Conservation (phyloP, 2,113 vertebrate species). For the Tinamus guttatus region DNA sequence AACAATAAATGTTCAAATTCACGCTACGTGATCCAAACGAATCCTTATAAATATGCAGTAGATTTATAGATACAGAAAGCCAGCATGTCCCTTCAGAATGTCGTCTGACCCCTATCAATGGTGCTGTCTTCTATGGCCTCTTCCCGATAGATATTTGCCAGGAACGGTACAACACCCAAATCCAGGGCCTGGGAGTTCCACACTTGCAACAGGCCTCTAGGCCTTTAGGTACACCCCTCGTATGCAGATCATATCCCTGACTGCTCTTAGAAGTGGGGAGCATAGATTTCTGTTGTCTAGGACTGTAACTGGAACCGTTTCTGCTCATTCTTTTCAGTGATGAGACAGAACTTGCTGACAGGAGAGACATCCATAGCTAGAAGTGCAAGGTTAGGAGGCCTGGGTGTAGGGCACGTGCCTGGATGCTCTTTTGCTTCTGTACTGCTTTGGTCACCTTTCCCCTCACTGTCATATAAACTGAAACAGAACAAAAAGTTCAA, state of each 20-base stretch:
- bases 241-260: background rate
- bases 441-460: background rate
- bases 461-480: background rate
- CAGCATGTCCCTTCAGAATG: conserved; percentile 3
- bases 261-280: background rate
- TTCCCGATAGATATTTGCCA: background rate
- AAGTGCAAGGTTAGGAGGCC: background rate
- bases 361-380: background rate
- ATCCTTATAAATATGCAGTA: conserved; percentile 40
- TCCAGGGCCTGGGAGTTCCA: background rate
- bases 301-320: background rate
- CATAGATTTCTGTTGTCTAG: background rate
- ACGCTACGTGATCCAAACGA: background rate
- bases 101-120: conserved; percentile 29
- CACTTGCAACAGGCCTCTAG: background rate
- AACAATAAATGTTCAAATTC: conserved; percentile 38
- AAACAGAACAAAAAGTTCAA: accelerated
- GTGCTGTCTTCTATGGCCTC: conserved; percentile 6
- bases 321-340: background rate
- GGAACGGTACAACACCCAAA: background rate
- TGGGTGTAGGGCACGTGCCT: background rate
- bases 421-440: background rate
- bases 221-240: background rate
- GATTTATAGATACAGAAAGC: background rate
- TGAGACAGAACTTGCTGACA: background rate